Base-by-base conservation (phyloP, 2,888 invertebrate species). In the Hypsopygia costalis region DNA sequence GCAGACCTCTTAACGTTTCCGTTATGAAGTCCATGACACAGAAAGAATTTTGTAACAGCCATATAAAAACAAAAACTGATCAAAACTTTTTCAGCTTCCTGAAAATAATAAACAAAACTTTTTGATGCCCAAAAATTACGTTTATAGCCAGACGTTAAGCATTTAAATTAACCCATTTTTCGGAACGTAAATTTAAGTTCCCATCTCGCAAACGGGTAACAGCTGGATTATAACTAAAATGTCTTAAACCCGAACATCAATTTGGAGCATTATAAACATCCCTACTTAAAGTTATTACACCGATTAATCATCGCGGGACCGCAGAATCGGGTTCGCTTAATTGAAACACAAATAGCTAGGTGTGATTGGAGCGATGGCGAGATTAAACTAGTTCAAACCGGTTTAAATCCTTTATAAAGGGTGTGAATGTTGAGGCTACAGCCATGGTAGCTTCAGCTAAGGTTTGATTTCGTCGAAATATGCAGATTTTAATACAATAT, bases 301-400 rank as follows among this genome's bases (percentile, higher is more conserved):
- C 47, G 39, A 77, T 79, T 75, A 75, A 81, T 77, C 74, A 80
- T 74, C 56, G 57, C 66, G 53, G 54, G 69, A 76, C 81, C 78
- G 63, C 76, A 63, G 68, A 65, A 65, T 72, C 70, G 63, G 69
- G 69, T 55, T 58, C 52, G 47, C 73, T 74, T 82, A 81, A 85
- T 83, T 83, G 81, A 77, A 81, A 81, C 80, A 77, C 80, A 81
- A 82, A 81, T 81, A 79, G 70, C 61, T 72, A 71, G 77, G 75
- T 80, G 79, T 68, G 78, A 81, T 78, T 69, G 73, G 68, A 70
- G 63, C 66, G 72, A 74, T 68, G 58, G 69, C 44, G 58, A 67
- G 71, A 74, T 81, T 76, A 71, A 75, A 71, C 69, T 64, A 68
- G 67, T 69, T 72, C 47, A 46, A 63, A 61, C 61, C 60, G 62